Percentiles rank a stretch among this genome's conserved stretches.
Evolutionary conservation across 2,888 invertebrate genomes (phyloP).

Genomic region (Deilephila elpenor): DNA sequence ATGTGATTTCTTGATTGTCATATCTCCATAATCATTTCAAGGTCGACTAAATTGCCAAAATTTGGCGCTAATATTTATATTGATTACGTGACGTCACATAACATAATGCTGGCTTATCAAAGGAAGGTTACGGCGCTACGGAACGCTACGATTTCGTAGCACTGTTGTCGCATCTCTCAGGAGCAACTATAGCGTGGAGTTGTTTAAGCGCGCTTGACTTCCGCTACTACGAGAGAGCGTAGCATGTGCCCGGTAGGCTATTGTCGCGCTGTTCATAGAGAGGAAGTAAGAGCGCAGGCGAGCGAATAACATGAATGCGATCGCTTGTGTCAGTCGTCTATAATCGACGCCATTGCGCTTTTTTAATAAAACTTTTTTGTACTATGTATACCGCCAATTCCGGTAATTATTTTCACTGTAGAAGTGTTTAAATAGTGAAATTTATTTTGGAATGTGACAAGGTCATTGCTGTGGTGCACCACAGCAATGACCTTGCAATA

Average conservation of each 20-base stretch:
- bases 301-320: neutral
- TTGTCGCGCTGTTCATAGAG: neutral
- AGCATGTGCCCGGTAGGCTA: neutral
- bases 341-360: neutral
- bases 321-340: neutral
- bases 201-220: slow-evolving; percentile 4
- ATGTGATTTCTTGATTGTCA: neutral
- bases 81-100: slow-evolving; percentile 2
- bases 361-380: neutral
- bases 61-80: neutral
- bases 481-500: no score
- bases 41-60: neutral
- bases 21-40: neutral
- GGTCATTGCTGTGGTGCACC: no score
- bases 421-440: neutral
- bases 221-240: slow-evolving; percentile 13
- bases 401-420: slow-evolving; percentile 3
- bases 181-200: neutral
- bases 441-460: slow-evolving; percentile 2
- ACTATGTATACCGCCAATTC: neutral
- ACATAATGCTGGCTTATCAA: slow-evolving; percentile 3
- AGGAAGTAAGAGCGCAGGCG: neutral
- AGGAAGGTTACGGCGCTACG: slow-evolving; percentile 15
- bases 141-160: slow-evolving; percentile 20
- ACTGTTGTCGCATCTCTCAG: neutral